Conservation (phyloP, 2,888 invertebrate genomes). For the Camptogramma bilineatum region DNA sequence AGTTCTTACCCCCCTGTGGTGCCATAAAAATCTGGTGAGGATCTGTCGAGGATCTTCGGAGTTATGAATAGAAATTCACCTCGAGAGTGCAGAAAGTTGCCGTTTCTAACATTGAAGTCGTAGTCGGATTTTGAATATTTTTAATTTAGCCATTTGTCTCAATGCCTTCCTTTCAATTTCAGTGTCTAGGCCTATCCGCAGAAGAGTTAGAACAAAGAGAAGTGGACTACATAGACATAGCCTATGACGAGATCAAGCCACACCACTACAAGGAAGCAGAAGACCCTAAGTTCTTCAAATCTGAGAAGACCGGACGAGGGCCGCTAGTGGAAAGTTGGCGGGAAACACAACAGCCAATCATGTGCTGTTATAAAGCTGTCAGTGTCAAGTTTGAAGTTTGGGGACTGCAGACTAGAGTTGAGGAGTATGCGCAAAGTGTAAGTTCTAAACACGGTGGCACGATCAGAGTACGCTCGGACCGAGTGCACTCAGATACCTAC, state of each 20-base stretch:
- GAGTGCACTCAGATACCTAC: too few species aligned
- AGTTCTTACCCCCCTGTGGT: too few species aligned
- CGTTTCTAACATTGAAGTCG: too few species aligned
- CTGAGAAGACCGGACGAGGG: constrained; percentile 92
- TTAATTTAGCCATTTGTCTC: too few species aligned
- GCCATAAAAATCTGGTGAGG: too few species aligned
- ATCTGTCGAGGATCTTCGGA: too few species aligned
- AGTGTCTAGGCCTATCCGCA: constrained; percentile 90
- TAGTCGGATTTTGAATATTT: too few species aligned
- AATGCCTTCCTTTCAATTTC: constrained; percentile 49
- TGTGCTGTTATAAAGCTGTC: constrained; percentile 97
- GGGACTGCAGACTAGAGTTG: constrained; percentile 95
- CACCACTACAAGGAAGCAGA: constrained; percentile 96
- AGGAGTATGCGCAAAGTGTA: constrained; percentile 94
- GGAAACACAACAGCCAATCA: constrained; percentile 90
- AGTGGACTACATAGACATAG: constrained; percentile 94
- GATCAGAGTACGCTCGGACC: neutral
- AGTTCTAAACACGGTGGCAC: constrained; percentile 39
- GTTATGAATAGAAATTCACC: too few species aligned
- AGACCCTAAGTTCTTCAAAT: constrained; percentile 94
- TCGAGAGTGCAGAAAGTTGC: too few species aligned
- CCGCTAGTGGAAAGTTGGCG: constrained; percentile 94
- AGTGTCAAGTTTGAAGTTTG: constrained; percentile 95
- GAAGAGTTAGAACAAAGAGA: constrained; percentile 90
- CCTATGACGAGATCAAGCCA: constrained; percentile 93